Percentiles rank a stretch among this genome's conserved stretches.
phyloP scores from a whole-genome alignment of 2,797 vertebrate genomes.

The Hippocampus kuda region DNA sequence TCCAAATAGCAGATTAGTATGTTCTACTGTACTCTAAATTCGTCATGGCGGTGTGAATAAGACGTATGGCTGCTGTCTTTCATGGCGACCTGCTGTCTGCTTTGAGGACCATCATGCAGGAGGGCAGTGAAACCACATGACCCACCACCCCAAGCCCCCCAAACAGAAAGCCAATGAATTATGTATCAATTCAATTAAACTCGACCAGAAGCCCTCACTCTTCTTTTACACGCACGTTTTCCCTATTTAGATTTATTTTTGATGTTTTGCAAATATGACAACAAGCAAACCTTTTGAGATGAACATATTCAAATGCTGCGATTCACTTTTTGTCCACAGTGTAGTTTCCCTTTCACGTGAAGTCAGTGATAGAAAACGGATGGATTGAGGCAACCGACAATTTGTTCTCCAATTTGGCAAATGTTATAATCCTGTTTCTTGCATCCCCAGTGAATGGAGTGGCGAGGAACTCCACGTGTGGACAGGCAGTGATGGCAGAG shows the following conservation, averaged over 20 bases:
- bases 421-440: slow-evolving; percentile 13
- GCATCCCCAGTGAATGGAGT: slow-evolving; percentile 20
- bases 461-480: slow-evolving; percentile 38
- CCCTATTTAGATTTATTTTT: neutral
- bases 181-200: slow-evolving; percentile 45
- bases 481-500: slow-evolving; percentile 52
- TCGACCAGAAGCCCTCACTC: slow-evolving; percentile 11
- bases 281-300: neutral
- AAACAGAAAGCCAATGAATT: slow-evolving; percentile 38
- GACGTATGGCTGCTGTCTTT: slow-evolving; percentile 8
- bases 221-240: neutral
- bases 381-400: neutral
- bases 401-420: neutral
- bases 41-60: neutral
- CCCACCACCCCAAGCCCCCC: slow-evolving; percentile 2
- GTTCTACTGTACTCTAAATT: neutral
- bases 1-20: neutral
- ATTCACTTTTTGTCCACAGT: neutral
- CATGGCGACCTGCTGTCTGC: slow-evolving; percentile 28
- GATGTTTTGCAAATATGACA: neutral
- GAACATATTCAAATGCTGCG: neutral
- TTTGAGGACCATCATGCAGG: slow-evolving; percentile 34
- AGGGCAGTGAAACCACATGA: slow-evolving; percentile 38
- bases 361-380: neutral
- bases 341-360: neutral